Evolutionary conservation across 2,113 vertebrate genomes (phyloP).

Genomic region (Pelecanoides urinatrix): DNA sequence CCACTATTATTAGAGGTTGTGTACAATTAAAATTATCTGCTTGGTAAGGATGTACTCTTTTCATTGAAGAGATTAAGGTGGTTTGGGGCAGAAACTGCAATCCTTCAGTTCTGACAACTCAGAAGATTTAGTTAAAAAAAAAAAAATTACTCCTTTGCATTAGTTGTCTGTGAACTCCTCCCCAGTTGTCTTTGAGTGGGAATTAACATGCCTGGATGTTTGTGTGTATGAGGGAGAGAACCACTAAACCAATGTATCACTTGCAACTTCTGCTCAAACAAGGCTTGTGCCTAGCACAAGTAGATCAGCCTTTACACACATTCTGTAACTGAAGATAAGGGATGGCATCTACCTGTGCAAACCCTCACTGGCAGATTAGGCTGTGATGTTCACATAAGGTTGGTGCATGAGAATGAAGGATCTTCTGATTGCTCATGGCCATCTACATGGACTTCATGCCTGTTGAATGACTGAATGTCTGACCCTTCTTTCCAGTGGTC

Average conservation of each 20-base stretch:
- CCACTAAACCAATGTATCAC: background rate
- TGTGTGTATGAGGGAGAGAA: background rate
- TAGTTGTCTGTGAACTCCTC: constrained; percentile 20
- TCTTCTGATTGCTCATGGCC: background rate
- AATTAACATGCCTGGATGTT: constrained; percentile 4
- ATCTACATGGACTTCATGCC: background rate
- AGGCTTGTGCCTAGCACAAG: background rate
- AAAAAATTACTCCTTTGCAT: constrained; percentile 26
- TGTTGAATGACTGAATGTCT: background rate
- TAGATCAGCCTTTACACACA: background rate
- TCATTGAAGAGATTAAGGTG: constrained; percentile 30
- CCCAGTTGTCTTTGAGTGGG: background rate
- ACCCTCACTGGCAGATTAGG: too few relatives aligned
- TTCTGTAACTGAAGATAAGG: background rate
- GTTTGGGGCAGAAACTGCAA: background rate
- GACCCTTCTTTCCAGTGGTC: background rate
- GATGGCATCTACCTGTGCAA: background rate
- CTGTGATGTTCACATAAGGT: background rate
- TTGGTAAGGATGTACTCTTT: constrained; percentile 27
- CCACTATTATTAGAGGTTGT: background rate
- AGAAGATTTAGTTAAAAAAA: constrained; percentile 47
- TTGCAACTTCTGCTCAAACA: background rate
- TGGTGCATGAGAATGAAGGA: background rate
- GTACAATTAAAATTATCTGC: constrained; percentile 18
- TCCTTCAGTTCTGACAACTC: background rate